Percentiles rank a stretch among this genome's conserved stretches.
These are phyloP conservation scores for human DNA, from an alignment of 2,113 vertebrate genomes.

Conservation along the genomic window DNA sequence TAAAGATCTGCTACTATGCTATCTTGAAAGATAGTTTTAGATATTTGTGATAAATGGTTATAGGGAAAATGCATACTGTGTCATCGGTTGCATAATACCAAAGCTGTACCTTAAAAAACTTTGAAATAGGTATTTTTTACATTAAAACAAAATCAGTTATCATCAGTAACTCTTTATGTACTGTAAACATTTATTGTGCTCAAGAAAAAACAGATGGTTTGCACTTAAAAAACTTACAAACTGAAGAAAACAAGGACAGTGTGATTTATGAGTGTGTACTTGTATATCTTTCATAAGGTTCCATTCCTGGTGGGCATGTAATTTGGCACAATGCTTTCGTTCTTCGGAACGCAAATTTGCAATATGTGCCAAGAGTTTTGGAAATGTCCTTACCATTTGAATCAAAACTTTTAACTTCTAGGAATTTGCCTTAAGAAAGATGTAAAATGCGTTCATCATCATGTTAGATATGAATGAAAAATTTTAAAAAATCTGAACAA, in stretches of 20 bases:
- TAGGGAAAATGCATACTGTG: not conserved
- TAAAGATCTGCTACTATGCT: not conserved
- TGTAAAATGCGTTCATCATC: not conserved
- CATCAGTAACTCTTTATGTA: not conserved
- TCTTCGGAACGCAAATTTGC: not conserved
- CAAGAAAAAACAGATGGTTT: not conserved
- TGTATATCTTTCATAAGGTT: not conserved
- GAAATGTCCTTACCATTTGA: not conserved
- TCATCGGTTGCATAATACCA: not conserved
- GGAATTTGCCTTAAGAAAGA: not conserved
- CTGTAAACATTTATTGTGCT: not conserved
- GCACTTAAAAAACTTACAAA: not conserved
- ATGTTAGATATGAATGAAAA: not conserved
- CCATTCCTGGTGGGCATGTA: not conserved
- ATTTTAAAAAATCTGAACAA: not conserved
- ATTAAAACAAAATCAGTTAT: not conserved
- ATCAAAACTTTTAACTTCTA: slow-evolving; percentile 15
- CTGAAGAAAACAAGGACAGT: not conserved
- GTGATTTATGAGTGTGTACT: not conserved
- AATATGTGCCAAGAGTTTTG: not conserved
- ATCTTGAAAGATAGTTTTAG: not conserved
- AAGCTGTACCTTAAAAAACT: not conserved
- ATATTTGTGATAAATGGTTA: not conserved
- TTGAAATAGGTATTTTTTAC: not conserved
- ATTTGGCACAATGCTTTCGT: not conserved